Evolutionary conservation across 2,113 vertebrate genomes (phyloP).

Genomic region (Saimiri boliviensis): DNA sequence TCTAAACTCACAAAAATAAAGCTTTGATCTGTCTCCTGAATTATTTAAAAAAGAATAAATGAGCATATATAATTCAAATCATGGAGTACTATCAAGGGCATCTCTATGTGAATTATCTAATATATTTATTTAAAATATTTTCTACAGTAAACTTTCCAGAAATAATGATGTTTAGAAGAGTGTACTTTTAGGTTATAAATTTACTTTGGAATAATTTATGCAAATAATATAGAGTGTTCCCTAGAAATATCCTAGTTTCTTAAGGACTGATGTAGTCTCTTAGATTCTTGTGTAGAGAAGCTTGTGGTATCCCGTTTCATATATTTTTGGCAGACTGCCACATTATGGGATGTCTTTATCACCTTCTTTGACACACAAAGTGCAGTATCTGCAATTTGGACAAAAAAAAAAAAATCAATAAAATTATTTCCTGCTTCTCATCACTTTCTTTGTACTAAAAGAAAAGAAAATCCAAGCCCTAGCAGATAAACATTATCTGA

Average conservation of each 20-base stretch:
- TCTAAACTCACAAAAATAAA: not conserved
- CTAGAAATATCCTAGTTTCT: not conserved
- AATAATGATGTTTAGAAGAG: not conserved
- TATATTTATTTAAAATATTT: not conserved
- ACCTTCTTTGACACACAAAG: not conserved
- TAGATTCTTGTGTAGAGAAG: not conserved
- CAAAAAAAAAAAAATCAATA: not conserved
- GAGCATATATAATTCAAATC: not conserved
- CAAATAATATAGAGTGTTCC: not conserved
- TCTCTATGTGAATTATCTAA: not conserved
- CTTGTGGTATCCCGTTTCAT: not conserved
- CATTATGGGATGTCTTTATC: not conserved
- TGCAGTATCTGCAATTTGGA: not conserved
- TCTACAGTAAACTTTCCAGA: not conserved
- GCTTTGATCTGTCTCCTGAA: not conserved
- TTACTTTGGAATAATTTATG: not conserved
- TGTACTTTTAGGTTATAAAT: not conserved
- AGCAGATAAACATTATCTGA: not conserved
- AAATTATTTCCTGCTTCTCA: not conserved
- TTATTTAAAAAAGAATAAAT: not conserved
- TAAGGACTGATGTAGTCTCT: not conserved
- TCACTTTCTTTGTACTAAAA: not conserved
- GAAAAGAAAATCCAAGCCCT: not conserved
- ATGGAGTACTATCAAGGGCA: not conserved
- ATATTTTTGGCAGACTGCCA: not conserved